Conservation (phyloP, 1,140 invertebrate species). For the Zophobas morio region DNA sequence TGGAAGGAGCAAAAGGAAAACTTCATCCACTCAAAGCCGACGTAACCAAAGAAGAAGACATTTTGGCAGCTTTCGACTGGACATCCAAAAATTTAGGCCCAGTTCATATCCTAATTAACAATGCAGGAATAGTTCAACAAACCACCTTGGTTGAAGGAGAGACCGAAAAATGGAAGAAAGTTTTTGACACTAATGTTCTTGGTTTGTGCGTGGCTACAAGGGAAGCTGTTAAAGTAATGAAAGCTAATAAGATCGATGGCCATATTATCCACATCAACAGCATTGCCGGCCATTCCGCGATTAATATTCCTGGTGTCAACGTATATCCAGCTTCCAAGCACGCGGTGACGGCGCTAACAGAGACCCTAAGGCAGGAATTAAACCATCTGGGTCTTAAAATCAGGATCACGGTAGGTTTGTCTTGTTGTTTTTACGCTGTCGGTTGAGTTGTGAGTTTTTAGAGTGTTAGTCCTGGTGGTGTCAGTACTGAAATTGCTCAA, state of each 20-base stretch:
- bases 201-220: conserved; percentile 71
- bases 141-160: conserved; percentile 19
- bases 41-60: conserved; percentile 75
- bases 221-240: conserved; percentile 73
- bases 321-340: not conserved
- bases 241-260: conserved; percentile 62
- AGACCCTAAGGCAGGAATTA: not conserved
- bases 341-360: not conserved
- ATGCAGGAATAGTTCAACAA: conserved; percentile 71
- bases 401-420: not conserved
- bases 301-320: not conserved
- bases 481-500: conserved; percentile 35
- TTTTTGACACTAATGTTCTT: conserved; percentile 73
- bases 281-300: conserved; percentile 55
- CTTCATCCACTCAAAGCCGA: conserved; percentile 74
- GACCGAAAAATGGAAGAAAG: conserved; percentile 47
- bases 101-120: conserved; percentile 81
- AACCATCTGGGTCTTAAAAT: not conserved
- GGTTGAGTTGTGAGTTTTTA: conserved; percentile 10
- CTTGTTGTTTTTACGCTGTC: not conserved
- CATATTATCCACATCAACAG: conserved; percentile 69
- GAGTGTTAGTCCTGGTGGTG: conserved; percentile 48
- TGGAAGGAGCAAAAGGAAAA: conserved; percentile 58
- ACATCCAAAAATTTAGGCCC: conserved; percentile 74
- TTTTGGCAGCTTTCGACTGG: conserved; percentile 76